Base-by-base conservation (phyloP, 2,888 invertebrate species). In the Amiota minor region DNA sequence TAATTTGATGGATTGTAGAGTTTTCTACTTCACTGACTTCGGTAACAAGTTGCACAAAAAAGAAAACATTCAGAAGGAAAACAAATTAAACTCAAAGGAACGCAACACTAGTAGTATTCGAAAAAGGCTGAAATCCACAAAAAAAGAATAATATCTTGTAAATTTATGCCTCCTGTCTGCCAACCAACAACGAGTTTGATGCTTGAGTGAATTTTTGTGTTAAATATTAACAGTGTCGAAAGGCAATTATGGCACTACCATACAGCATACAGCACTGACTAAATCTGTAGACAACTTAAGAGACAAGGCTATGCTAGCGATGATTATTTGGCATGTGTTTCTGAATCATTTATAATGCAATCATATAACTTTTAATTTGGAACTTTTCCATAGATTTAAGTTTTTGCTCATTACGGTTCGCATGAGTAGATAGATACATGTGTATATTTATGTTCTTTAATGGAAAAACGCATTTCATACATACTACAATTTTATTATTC, bases 1-100 rank as follows among this genome's bases (percentile, higher is more conserved):
- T 85, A 85, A 83, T 84, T 83, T 83, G 83, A 83, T 85, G 86
- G 83, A 83, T 83, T 85, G 83, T 85, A 84, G 84, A 83, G 83
- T 83, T 85, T 85, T 84, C 74, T 74, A 84, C 83, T 85, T 80
- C 80, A 84, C 68, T 79, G 79, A 78, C 77, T 80, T 84, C 35
- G n/a, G 53, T 62, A 59, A 20, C 59, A 20, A 59, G 16, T 16
- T 18, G 18, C 59, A 59, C 11, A 20, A 16, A 59, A 18, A 20
- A 20, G 11, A 56, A 10, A 59, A 59, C 11, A 16, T 20, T 8
- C 16, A 20, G 23, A 16, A 56, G 18, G 20, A 59, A 18, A 16
- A 59, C 35, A 59, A 59, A 18, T 59, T 59, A 20, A 16, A 18
- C 18, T 59, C 53, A 53, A 53, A 53, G n/a, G 53, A 14, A 16